Conservation (phyloP, 2,797 vertebrate species). For the Betta splendens region DNA sequence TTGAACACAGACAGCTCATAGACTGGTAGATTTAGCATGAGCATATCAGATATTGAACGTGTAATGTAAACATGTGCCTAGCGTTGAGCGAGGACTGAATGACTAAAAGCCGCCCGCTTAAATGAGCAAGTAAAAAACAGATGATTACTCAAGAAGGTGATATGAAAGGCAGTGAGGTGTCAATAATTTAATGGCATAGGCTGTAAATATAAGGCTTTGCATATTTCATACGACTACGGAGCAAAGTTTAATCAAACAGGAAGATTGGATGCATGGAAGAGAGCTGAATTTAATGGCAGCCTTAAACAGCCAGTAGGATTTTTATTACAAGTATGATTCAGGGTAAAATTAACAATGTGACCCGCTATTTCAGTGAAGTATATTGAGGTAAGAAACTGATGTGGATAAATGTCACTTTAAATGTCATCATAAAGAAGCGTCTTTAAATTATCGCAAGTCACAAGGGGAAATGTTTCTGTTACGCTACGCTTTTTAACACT, state of each 20-base stretch:
- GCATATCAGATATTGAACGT: conserved; percentile 29
- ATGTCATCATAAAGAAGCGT: conserved; percentile 68
- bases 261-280: conserved; percentile 68
- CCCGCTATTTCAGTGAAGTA: conserved; percentile 70
- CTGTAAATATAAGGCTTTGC: conserved; percentile 74
- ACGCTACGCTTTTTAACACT: not conserved
- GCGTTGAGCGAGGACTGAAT: conserved; percentile 19
- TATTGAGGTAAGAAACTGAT: conserved; percentile 69
- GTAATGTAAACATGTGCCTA: conserved; percentile 45
- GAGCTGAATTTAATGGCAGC: conserved; percentile 73
- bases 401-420: conserved; percentile 75
- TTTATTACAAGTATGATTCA: conserved; percentile 78
- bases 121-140: conserved; percentile 45
- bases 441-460: conserved; percentile 43
- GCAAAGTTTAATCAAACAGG: conserved; percentile 79
- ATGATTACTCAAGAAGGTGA: conserved; percentile 45
- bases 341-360: conserved; percentile 74
- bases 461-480: conserved; percentile 23
- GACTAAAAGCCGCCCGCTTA: conserved; percentile 42
- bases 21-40: conserved; percentile 25
- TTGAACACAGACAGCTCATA: conserved; percentile 57
- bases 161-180: conserved; percentile 58
- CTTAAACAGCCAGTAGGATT: conserved; percentile 67
- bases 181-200: conserved; percentile 69
- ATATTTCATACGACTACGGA: conserved; percentile 70